These are phyloP conservation scores for Edolisoma coerulescens DNA, from an alignment of 2,113 vertebrate species.

Conservation along the genomic window DNA sequence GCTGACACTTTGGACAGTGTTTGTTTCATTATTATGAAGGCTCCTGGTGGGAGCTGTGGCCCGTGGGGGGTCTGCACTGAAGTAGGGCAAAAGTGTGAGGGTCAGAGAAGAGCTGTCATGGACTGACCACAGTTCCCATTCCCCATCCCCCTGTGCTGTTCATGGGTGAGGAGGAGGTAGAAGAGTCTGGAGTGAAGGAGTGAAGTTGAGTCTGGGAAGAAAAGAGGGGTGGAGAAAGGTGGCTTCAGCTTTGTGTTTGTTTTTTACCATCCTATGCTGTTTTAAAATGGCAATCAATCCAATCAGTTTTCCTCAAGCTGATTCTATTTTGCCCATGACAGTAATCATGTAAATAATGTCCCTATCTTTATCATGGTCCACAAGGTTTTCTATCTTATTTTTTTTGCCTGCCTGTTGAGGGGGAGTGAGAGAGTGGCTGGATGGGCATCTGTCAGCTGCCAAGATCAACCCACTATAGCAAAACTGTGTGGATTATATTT, in stretches of 20 bases:
- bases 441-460: not conserved
- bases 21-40: not conserved
- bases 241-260: not conserved
- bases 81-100: not conserved
- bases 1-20: not conserved
- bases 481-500: not conserved
- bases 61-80: fast-evolving
- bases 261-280: not conserved
- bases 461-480: not conserved
- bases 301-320: not conserved
- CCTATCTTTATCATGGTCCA: not conserved
- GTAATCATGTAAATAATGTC: not conserved
- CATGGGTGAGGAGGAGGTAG: not conserved
- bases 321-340: not conserved
- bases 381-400: not conserved
- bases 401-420: not conserved
- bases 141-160: not conserved
- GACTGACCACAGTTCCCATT: not conserved
- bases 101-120: not conserved
- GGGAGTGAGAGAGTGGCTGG: not conserved
- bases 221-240: not conserved
- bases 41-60: not conserved
- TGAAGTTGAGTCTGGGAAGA: not conserved
- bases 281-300: not conserved
- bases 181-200: not conserved